These are phyloP conservation scores for Pangasius mekongensis DNA, from an alignment of 2,797 vertebrate species.

Conservation along the genomic window DNA sequence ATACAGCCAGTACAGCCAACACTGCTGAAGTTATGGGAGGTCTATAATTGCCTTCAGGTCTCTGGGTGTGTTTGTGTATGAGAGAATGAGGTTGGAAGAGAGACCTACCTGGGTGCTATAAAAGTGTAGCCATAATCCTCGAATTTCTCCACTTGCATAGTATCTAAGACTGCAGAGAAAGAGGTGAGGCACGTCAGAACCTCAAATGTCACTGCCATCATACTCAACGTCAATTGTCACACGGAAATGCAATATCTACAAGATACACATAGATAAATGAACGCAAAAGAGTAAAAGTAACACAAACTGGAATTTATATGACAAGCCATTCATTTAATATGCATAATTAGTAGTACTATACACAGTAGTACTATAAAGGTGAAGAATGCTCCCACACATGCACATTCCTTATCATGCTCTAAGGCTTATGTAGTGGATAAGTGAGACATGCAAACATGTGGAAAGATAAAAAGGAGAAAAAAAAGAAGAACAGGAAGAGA, in stretches of 20 bases:
- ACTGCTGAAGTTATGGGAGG: conserved; percentile 42
- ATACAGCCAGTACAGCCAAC: conserved; percentile 46
- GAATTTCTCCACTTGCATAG: conserved; percentile 85
- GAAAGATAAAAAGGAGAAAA: conserved; percentile 2
- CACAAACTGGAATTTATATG: not conserved
- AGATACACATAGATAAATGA: not conserved
- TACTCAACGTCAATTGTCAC: not conserved
- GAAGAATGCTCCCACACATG: not conserved
- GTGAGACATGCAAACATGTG: conserved; percentile 24
- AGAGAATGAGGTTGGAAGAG: not conserved
- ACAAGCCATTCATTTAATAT: not conserved
- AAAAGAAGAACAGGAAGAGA: not conserved
- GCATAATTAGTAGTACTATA: not conserved
- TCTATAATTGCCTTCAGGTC: conserved; percentile 34
- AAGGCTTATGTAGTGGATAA: not conserved
- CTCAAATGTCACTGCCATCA: not conserved
- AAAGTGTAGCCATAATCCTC: conserved; percentile 90
- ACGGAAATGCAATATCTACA: not conserved
- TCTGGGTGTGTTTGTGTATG: conserved; percentile 26
- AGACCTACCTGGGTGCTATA: conserved; percentile 90
- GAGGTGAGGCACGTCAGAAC: conserved; percentile 38
- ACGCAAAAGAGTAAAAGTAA: not conserved
- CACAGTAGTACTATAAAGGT: not conserved
- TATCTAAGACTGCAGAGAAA: conserved; percentile 82
- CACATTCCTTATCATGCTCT: conserved; percentile 16